phyloP scores from a whole-genome alignment of 2,113 vertebrate genomes.

The Odobenus rosmarus region DNA sequence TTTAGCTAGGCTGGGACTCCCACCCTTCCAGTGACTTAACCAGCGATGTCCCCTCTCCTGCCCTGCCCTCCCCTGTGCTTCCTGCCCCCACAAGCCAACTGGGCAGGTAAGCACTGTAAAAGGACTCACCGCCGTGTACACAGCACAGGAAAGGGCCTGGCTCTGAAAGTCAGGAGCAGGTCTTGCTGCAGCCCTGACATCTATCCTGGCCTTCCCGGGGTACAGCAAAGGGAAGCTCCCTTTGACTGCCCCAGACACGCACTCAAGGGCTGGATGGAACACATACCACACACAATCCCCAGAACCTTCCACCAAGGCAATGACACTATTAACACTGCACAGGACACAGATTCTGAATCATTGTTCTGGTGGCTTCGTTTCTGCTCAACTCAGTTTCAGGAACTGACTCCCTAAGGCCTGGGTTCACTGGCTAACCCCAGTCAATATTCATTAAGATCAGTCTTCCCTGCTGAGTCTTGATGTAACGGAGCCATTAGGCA shows the following conservation, averaged over 20 bases:
- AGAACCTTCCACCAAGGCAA: background rate
- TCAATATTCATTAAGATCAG: accelerated
- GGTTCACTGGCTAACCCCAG: background rate
- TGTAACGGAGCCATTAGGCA: accelerated
- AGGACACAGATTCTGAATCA: background rate
- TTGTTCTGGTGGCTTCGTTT: accelerated
- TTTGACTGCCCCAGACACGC: background rate
- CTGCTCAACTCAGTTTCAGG: background rate
- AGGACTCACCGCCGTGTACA: background rate
- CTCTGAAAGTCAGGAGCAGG: accelerated
- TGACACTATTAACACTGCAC: accelerated
- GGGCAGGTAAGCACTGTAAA: background rate
- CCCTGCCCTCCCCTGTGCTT: background rate
- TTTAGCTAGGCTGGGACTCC: background rate
- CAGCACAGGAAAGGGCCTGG: background rate
- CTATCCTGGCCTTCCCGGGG: background rate
- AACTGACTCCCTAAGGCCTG: background rate
- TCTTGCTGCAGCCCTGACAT: background rate
- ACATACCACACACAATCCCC: accelerated
- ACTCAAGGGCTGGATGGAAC: accelerated
- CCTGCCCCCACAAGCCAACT: background rate
- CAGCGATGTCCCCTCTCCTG: background rate
- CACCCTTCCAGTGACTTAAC: background rate
- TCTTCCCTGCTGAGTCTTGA: background rate
- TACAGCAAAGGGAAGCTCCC: too few relatives aligned